Conservation (phyloP, 1,140 invertebrate species). For the Drosophila prosaltans region DNA sequence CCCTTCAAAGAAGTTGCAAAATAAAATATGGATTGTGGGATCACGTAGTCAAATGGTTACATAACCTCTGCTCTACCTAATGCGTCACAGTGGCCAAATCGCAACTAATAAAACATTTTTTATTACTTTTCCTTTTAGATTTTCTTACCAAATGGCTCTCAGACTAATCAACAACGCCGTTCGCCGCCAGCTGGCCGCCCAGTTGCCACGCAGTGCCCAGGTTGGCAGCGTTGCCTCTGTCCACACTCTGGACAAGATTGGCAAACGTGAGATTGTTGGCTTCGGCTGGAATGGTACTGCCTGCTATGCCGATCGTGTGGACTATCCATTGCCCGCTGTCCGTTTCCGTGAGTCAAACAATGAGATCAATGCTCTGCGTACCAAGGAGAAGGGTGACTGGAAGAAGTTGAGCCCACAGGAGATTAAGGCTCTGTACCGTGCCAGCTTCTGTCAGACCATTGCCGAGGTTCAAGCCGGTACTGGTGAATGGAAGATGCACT, state of each 20-base stretch:
- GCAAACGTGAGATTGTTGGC: conserved; percentile 96
- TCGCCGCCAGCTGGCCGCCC: conserved; percentile 65
- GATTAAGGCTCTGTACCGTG: conserved; percentile 96
- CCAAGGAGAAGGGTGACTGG: conserved; percentile 98
- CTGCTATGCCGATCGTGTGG: conserved; percentile 90
- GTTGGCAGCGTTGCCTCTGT: conserved; percentile 69
- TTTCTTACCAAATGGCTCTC: conserved; percentile 70
- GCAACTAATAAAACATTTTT: conserved; percentile 4
- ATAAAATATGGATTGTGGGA: conserved; percentile 1
- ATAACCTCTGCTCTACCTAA: conserved; percentile 27
- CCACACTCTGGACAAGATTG: conserved; percentile 85
- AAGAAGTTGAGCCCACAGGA: conserved; percentile 94
- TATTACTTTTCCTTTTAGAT: conserved; percentile 24
- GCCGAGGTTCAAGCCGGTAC: conserved; percentile 93
- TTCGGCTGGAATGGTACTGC: conserved; percentile 92
- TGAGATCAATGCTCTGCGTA: conserved; percentile 88
- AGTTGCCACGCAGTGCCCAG: conserved; percentile 62
- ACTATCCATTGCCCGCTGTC: conserved; percentile 95
- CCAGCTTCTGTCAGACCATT: conserved; percentile 96
- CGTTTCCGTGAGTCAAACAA: conserved; percentile 89
- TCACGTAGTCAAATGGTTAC: conserved; percentile 31
- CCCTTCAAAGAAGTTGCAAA: neutral
- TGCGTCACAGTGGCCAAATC: conserved; percentile 3
- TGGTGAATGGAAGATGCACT: conserved; percentile 93
- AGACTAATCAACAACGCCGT: conserved; percentile 70